Conservation (phyloP, 2,888 invertebrate genomes). For the Nasonia oneida region DNA sequence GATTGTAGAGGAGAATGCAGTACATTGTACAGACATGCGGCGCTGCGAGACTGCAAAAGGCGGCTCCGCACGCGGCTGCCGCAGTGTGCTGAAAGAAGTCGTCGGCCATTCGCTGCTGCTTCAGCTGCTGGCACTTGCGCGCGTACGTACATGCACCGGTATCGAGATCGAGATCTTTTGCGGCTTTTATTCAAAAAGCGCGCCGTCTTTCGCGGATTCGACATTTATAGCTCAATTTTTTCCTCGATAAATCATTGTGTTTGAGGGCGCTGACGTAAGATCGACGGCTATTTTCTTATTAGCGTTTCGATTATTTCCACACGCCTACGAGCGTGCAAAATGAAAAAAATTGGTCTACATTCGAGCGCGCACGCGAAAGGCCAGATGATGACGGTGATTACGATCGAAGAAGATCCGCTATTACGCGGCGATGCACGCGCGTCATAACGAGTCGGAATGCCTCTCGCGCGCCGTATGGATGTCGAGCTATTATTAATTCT, state of each 20-base stretch:
- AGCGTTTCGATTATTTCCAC: background rate
- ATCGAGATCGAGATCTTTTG: background rate
- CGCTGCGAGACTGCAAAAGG: slow-evolving; percentile 35
- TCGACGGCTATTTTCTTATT: slow-evolving; percentile 30
- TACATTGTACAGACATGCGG: background rate
- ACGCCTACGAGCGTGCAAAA: background rate
- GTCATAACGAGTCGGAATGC: slow-evolving; percentile 40
- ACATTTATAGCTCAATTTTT: too few relatives aligned
- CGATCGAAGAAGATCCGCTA: background rate
- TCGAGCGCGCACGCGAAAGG: background rate
- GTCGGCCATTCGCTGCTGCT: background rate
- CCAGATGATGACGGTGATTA: slow-evolving; percentile 34
- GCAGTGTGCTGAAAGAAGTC: slow-evolving; percentile 26
- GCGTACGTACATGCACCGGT: background rate
- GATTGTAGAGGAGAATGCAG: slow-evolving; percentile 28
- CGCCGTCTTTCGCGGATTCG: background rate
- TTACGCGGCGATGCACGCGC: slow-evolving; percentile 8
- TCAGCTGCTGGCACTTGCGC: background rate
- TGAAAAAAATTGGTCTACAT: background rate
- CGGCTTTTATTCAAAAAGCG: background rate
- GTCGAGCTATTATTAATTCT: slow-evolving; percentile 48
- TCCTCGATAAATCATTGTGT: too few relatives aligned
- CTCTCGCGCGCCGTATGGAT: background rate
- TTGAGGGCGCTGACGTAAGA: background rate
- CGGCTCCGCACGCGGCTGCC: background rate